Conservation (phyloP, 2,113 vertebrate genomes). For the Clinocottus analis region DNA sequence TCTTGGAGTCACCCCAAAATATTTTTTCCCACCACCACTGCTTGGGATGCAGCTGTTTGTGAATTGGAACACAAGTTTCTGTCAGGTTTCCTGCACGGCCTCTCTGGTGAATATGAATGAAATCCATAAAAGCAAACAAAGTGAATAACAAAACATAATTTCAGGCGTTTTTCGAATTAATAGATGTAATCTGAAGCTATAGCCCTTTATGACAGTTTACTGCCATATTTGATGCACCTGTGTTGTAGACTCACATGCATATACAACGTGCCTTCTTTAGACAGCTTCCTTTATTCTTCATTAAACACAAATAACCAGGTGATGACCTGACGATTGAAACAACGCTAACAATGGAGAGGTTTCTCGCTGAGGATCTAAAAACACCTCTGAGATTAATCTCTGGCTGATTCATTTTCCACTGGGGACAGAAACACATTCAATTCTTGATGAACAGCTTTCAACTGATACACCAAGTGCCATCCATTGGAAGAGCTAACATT, state of each 20-base stretch:
- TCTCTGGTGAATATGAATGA: neutral
- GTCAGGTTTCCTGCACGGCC: neutral
- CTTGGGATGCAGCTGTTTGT: neutral
- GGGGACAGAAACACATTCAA: conserved; percentile 8
- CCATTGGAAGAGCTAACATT: conserved; percentile 62
- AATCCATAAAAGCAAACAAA: neutral
- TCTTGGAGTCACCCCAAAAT: neutral
- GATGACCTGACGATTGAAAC: neutral
- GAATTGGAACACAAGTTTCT: neutral
- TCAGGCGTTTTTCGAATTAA: neutral
- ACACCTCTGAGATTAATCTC: conserved; percentile 3
- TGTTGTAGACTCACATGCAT: neutral
- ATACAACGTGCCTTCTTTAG: neutral
- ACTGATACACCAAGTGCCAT: conserved; percentile 35
- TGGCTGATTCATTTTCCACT: neutral
- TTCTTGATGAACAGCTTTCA: conserved; percentile 40
- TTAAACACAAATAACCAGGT: neutral
- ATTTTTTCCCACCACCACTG: neutral
- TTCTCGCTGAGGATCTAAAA: neutral
- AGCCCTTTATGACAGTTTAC: neutral
- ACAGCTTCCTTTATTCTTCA: neutral
- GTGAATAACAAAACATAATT: neutral
- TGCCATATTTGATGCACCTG: neutral
- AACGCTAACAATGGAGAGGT: neutral
- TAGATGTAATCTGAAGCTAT: neutral